A percentile compares a stretch with the other conserved stretches of the same genome.
Evolutionary conservation across 2,797 vertebrate species (phyloP).

Genomic region (Mus spretus): DNA sequence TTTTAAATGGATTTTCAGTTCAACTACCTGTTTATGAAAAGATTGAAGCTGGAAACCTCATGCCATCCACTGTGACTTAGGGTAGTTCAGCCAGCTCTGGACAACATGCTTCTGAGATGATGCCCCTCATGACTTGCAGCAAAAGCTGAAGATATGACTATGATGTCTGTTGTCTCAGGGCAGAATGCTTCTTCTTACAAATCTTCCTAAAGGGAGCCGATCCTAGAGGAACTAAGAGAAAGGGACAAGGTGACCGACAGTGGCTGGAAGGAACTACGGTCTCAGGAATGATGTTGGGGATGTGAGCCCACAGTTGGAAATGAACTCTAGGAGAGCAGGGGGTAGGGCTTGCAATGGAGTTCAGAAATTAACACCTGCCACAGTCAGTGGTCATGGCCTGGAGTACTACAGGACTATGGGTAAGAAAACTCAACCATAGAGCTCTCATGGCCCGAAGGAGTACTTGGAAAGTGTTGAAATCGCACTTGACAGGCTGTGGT

Average conservation of each 20-base stretch:
- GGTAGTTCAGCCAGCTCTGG: fast-evolving
- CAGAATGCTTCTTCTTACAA: fast-evolving
- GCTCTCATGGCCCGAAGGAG: neutral
- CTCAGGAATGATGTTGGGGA: fast-evolving
- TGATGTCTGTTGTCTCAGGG: fast-evolving
- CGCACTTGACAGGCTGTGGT: too few species aligned
- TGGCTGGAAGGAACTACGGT: fast-evolving
- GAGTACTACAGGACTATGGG: neutral
- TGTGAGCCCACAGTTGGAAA: fast-evolving
- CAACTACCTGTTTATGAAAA: neutral
- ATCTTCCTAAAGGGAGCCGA: fast-evolving
- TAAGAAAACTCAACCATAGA: fast-evolving
- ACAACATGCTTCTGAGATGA: fast-evolving
- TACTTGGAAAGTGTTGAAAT: neutral
- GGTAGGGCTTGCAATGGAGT: fast-evolving
- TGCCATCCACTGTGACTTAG: fast-evolving
- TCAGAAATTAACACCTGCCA: fast-evolving
- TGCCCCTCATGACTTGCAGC: fast-evolving
- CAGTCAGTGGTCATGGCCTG: neutral
- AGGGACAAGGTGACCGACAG: fast-evolving
- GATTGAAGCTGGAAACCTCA: neutral
- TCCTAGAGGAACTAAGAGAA: too few species aligned
- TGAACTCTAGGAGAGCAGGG: fast-evolving
- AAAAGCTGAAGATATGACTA: fast-evolving
- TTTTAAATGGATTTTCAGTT: neutral